Conservation (phyloP, 2,888 invertebrate genomes). For the Iphiclides podalirius region DNA sequence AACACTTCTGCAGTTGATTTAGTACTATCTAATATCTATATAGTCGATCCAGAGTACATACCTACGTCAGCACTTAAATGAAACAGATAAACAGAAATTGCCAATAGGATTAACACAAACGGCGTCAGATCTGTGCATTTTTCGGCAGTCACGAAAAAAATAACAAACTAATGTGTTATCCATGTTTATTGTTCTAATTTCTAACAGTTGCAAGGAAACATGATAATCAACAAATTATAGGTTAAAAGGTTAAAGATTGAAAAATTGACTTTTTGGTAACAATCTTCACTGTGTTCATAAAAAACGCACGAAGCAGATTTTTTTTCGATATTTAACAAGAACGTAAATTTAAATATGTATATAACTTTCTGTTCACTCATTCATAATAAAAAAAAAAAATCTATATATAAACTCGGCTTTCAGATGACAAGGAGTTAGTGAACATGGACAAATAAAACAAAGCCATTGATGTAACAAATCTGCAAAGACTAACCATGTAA, state of each 20-base stretch:
- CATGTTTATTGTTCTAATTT: slow-evolving; percentile 70
- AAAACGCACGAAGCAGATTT: slow-evolving; percentile 3
- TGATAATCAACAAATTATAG: slow-evolving; percentile 53
- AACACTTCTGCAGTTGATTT: too few species aligned
- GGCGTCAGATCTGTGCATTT: too few species aligned
- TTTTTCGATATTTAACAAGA: slow-evolving; percentile 12
- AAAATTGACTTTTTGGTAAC: slow-evolving; percentile 72
- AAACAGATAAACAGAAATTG: too few species aligned
- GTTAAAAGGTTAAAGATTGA: slow-evolving; percentile 40
- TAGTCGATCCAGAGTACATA: too few species aligned
- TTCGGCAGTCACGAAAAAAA: too few species aligned
- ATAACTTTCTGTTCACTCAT: slow-evolving; percentile 30
- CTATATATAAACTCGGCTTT: slow-evolving; percentile 30
- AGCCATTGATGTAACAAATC: slow-evolving; percentile 4
- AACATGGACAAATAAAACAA: slow-evolving; percentile 4
- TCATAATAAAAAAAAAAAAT: slow-evolving; percentile 52
- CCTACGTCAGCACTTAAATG: too few species aligned
- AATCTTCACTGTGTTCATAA: slow-evolving; percentile 26
- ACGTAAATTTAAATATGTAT: slow-evolving; percentile 8
- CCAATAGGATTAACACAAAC: too few species aligned
- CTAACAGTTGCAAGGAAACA: slow-evolving; percentile 64
- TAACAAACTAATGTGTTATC: slow-evolving; percentile 53
- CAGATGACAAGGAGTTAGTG: slow-evolving; percentile 39
- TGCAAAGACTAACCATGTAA: slow-evolving; percentile 15
- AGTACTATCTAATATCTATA: too few species aligned